These are phyloP conservation scores for Phortica magna DNA, from an alignment of 2,888 invertebrate species.

Conservation along the genomic window DNA sequence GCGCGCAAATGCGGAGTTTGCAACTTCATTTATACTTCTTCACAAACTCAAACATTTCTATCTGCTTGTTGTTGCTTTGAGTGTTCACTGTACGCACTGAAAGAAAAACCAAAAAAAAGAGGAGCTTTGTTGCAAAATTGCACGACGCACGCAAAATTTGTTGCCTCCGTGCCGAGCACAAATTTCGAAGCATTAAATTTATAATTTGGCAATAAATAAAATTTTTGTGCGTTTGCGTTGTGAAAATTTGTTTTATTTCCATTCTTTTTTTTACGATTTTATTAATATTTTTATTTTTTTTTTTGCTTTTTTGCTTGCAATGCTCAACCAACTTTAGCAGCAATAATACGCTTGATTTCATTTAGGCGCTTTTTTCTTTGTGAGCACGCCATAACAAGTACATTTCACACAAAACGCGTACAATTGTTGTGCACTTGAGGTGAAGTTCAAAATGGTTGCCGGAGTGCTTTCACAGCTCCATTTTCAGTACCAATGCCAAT, in stretches of 20 bases:
- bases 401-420: background rate
- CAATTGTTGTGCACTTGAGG: background rate
- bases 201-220: slow-evolving; percentile 1
- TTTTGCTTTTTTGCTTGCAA: background rate
- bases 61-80: too few relatives aligned
- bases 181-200: background rate
- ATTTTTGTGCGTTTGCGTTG: background rate
- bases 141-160: background rate
- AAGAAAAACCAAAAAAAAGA: background rate
- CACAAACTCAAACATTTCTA: too few relatives aligned
- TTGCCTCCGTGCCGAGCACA: background rate
- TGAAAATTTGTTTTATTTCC: background rate
- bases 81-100: too few relatives aligned
- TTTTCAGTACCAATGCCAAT: background rate
- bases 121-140: background rate
- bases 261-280: background rate
- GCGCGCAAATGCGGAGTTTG: too few relatives aligned
- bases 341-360: background rate
- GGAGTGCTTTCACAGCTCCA: too few relatives aligned
- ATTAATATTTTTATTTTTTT: background rate
- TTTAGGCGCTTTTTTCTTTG: background rate
- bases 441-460: background rate
- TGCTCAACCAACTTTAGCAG: background rate
- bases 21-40: too few relatives aligned
- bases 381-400: too few relatives aligned